Percentiles rank a stretch among this genome's conserved stretches.
Evolutionary conservation across 2,113 vertebrate species (phyloP).

Genomic region (Pithys albifrons): DNA sequence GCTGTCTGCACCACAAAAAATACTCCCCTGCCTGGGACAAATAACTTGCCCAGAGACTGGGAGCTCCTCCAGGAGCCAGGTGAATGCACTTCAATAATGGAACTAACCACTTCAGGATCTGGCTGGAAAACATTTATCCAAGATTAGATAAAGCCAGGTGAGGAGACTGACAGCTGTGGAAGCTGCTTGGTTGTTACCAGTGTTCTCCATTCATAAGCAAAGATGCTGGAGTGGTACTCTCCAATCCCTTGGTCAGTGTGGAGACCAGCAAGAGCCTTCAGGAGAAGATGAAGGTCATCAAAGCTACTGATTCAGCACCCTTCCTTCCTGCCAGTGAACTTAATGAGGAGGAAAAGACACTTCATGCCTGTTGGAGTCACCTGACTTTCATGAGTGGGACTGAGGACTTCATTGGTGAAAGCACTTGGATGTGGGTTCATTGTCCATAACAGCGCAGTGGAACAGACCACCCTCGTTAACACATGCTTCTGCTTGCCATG

Average conservation of each 20-base stretch:
- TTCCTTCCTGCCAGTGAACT: background rate
- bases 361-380: background rate
- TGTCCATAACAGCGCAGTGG: background rate
- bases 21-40: background rate
- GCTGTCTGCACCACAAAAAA: background rate
- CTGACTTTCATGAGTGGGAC: background rate
- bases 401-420: background rate
- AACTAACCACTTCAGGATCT: background rate
- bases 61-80: background rate
- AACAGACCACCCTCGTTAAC: background rate
- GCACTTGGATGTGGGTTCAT: background rate
- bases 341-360: background rate
- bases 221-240: background rate
- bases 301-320: background rate
- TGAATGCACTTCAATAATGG: background rate
- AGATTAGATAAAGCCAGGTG: background rate
- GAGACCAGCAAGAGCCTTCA: background rate
- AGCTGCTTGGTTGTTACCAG: background rate
- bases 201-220: background rate
- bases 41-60: background rate
- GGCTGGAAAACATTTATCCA: background rate
- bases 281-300: background rate
- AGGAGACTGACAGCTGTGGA: background rate
- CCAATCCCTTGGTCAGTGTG: accelerated
- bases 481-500: background rate